Evolutionary conservation across 2,797 vertebrate species (phyloP).

Genomic region (Typhlichthys eigenmanni): DNA sequence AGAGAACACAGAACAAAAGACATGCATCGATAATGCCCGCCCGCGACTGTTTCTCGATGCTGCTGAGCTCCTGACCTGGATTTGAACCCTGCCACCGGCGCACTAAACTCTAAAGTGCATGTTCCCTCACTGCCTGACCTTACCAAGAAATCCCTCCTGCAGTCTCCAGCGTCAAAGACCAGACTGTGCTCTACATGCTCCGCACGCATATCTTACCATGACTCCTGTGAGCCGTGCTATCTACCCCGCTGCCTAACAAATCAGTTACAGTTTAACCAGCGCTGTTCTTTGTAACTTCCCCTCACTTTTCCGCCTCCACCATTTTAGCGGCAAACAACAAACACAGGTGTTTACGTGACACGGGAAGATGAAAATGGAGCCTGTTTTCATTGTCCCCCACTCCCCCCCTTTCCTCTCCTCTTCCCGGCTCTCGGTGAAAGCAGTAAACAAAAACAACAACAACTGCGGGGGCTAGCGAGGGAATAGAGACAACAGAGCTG

Average conservation of each 20-base stretch:
- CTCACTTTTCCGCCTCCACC: slow-evolving; percentile 39
- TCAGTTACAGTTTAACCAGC: neutral
- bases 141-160: too few species aligned
- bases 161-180: too few species aligned
- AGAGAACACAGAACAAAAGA: neutral
- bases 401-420: slow-evolving; percentile 26
- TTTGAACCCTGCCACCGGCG: neutral
- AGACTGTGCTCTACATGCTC: too few species aligned
- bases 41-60: neutral
- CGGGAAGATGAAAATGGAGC: slow-evolving; percentile 56
- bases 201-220: neutral
- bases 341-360: slow-evolving; percentile 67
- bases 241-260: neutral
- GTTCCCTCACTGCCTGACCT: too few species aligned
- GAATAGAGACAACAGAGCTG: slow-evolving; percentile 44
- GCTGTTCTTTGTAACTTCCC: neutral
- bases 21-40: slow-evolving; percentile 8
- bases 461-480: slow-evolving; percentile 37
- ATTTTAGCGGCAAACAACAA: slow-evolving; percentile 71
- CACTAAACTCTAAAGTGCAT: neutral
- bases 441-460: slow-evolving; percentile 73
- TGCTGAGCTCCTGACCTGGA: slow-evolving; percentile 17
- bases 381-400: neutral
- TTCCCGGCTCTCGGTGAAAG: slow-evolving; percentile 47
- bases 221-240: neutral